Conservation (phyloP, 2,797 vertebrate genomes). For the Melanotaenia maccullochi region DNA sequence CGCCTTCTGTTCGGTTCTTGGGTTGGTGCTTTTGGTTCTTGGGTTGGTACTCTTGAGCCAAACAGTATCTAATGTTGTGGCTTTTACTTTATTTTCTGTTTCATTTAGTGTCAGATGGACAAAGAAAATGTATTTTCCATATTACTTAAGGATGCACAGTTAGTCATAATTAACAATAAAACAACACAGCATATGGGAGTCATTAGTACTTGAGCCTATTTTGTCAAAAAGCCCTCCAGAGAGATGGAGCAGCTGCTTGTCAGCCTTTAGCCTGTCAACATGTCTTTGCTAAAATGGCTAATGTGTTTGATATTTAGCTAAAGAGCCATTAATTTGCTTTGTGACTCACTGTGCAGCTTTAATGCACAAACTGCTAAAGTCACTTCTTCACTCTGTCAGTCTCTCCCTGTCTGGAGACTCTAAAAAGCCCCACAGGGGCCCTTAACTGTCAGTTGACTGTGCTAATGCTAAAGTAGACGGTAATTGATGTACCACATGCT, state of each 20-base stretch:
- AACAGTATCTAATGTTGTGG: neutral
- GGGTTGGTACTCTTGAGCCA: neutral
- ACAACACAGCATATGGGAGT: neutral
- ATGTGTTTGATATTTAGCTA: constrained; percentile 70
- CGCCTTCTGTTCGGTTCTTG: neutral
- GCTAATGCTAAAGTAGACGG: constrained; percentile 63
- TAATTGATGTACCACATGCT: constrained; percentile 75
- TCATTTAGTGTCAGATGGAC: neutral
- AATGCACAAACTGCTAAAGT: constrained; percentile 58
- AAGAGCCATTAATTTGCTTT: constrained; percentile 66
- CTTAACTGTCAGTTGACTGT: constrained; percentile 63
- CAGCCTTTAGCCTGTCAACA: constrained; percentile 60
- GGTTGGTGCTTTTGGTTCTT: neutral
- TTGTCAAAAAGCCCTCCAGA: constrained; percentile 17
- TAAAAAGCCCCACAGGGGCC: constrained; percentile 68
- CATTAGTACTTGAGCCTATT: constrained; percentile 17
- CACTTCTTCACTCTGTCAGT: constrained; percentile 65
- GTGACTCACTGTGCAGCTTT: constrained; percentile 59
- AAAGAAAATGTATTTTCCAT: constrained; percentile 8
- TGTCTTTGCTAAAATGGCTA: constrained; percentile 50
- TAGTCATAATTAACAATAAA: constrained; percentile 17
- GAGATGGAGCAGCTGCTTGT: constrained; percentile 50
- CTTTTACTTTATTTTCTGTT: neutral
- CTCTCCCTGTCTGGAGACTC: constrained; percentile 56
- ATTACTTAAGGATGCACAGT: neutral